phyloP scores from a whole-genome alignment of 2,888 invertebrate species.

The Elgonia sp. region DNA sequence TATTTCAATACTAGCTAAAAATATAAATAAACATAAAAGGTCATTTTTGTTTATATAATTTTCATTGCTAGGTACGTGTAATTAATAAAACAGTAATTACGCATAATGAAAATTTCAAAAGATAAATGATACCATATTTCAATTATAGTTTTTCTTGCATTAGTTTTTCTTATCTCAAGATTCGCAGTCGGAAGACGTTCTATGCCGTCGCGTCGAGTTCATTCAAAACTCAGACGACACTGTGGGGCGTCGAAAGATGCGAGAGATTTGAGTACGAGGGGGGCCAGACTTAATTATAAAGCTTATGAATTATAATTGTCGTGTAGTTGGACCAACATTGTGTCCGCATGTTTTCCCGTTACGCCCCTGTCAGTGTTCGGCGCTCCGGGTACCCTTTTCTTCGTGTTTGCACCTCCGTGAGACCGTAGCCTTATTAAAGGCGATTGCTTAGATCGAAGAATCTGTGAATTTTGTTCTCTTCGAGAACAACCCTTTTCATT shows the following conservation, averaged over 20 bases:
- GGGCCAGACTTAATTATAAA: slow-evolving; percentile 86
- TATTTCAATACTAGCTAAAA: too few relatives aligned
- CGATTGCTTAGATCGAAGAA: slow-evolving; percentile 66
- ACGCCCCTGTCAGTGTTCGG: slow-evolving; percentile 85
- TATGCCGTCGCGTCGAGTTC: slow-evolving; percentile 58
- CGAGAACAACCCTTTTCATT: slow-evolving; percentile 11
- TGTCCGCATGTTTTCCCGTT: slow-evolving; percentile 86
- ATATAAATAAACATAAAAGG: too few relatives aligned
- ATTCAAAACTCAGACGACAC: slow-evolving; percentile 68
- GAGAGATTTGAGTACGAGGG: slow-evolving; percentile 78
- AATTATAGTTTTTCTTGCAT: slow-evolving; percentile 17
- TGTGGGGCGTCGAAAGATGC: slow-evolving; percentile 80
- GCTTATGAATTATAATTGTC: slow-evolving; percentile 87
- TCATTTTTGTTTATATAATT: too few relatives aligned
- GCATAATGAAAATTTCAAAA: neutral
- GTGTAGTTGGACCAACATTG: slow-evolving; percentile 87
- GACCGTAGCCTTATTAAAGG: slow-evolving; percentile 79
- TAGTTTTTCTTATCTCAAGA: slow-evolving; percentile 32
- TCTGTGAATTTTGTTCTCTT: slow-evolving; percentile 49
- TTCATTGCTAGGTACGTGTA: too few relatives aligned
- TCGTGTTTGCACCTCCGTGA: slow-evolving; percentile 83
- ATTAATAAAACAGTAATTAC: too few relatives aligned
- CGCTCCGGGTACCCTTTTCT: slow-evolving; percentile 84
- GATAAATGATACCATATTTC: slow-evolving; percentile 24
- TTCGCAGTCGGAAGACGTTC: slow-evolving; percentile 67